These are phyloP conservation scores for Penaeus chinensis DNA, from an alignment of 1,140 invertebrate species.

Conservation along the genomic window DNA sequence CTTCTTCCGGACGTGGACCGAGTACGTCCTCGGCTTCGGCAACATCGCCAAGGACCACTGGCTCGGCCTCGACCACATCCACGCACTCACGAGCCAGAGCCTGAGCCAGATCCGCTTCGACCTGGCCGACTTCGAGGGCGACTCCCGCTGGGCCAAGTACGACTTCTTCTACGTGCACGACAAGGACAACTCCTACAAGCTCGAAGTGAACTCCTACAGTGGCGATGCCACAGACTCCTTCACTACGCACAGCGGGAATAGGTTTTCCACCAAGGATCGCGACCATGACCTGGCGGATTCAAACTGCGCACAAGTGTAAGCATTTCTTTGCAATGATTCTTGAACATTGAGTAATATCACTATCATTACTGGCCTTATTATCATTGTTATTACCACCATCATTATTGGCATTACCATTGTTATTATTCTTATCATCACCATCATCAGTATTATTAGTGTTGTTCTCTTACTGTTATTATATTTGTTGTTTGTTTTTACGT, in stretches of 20 bases:
- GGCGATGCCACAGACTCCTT: conserved; percentile 62
- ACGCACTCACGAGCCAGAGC: conserved; percentile 55
- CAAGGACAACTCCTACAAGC: conserved; percentile 44
- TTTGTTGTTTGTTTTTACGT: no score
- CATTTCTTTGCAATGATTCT: background rate
- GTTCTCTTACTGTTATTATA: no score
- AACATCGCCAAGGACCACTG: conserved; percentile 68
- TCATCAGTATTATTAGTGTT: no score
- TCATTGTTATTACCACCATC: no score
- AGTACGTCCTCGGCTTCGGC: conserved; percentile 72
- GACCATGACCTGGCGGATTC: conserved; percentile 64
- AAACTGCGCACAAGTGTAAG: conserved; percentile 63
- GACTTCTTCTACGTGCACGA: conserved; percentile 60
- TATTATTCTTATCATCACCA: no score
- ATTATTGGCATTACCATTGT: no score
- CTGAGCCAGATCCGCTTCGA: conserved; percentile 63
- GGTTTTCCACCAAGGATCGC: conserved; percentile 65
- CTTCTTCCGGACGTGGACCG: conserved; percentile 69
- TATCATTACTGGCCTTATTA: no score
- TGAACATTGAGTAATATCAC: background rate
- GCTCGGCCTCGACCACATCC: conserved; percentile 67
- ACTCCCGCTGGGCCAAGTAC: conserved; percentile 63
- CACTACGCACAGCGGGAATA: conserved; percentile 53
- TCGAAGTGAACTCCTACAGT: conserved; percentile 56
- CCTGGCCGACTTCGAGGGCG: conserved; percentile 64